Base-by-base conservation (phyloP, 2,797 vertebrate species). In the Malurus splendens region DNA sequence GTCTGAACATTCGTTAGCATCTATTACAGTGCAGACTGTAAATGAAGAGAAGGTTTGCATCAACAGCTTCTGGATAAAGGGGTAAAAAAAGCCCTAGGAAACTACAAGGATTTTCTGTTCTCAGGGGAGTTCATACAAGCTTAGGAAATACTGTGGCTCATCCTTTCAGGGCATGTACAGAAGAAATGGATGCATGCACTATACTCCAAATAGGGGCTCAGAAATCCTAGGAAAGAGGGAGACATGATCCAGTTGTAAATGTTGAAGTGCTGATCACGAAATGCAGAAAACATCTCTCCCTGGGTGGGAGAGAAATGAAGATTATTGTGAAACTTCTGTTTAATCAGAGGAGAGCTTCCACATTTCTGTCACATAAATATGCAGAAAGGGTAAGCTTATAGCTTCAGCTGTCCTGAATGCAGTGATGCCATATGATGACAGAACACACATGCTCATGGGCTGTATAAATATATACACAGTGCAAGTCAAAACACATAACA, bases 341-440 rank as follows among this genome's bases (percentile, higher is more conserved):
- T 89, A 94, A 87, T 84, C 45, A 67, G 74, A 87, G 41, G 41
- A 82, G 50, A 82, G 47, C 77, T 92, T 90, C 82, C 77, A 80
- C 82, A 74, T 84, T 95, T 90, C 89, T 92, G 71, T 90, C 89
- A 92, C 57, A 77, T 64, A 93, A 94, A 61, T 86, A 93, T 74
- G 82, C 51, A 80, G 78, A 87, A 90, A 87, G 79, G 28, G 85
- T 92, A 79, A 92, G 57, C 71, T 61, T 77, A 84, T 65, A 79
- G 80, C 77, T 87, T 90, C 90, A 93, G 80, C 92, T 90, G 77
- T 87, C 87, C 74, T 77, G 44, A 82, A 51, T 65, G 44, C 71
- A 86, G 67, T 47, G 74, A 62, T 90, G 62, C 71, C 67, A 67
- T 90, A 73, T 56, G 90, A 93, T 94, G 91, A 94, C 91, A 91